Base-by-base conservation (phyloP, 1,140 invertebrate genomes). In the Lepidotrigona ventralis region DNA sequence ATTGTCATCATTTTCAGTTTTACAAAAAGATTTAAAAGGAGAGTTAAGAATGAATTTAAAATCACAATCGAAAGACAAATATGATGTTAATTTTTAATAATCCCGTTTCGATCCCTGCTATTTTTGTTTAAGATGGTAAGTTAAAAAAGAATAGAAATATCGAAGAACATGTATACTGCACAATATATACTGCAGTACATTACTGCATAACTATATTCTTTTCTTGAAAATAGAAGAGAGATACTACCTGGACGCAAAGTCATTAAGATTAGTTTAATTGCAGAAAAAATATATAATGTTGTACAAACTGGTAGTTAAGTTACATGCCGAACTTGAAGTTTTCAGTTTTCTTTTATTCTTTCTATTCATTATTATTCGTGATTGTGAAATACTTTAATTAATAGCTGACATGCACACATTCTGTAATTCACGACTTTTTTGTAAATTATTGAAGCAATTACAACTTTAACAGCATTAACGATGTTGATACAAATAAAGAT, bases 401-500 rank as follows among this genome's bases (percentile, higher is more conserved):
- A 83, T 85, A 87, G 79, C 74, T 68, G 83, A 86, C 79, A 86
- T 90, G 88, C 87, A 91, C 87, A 90, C 84, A 89, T 87, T 81
- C 81, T 87, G 73, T 85, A 90, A 82, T 90, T 85, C 79, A 73
- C 71, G 33, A 68, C 83, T 91, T 91, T 91, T 91, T 91, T 91
- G 84, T 90, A 90, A 90, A 88, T 78, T 87, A 88, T 78, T 87
- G 77, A 87, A 89, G 23, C 79, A 79, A 73, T 73, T 89, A 77
- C 77, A 76, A 89, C 72, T 83, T 83, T 89, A 90, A n/a, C n/a
- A n/a, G 84, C 70, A 63, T 79, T 90, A 88, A 86, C 86, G 84
- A 88, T 88, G 85, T 90, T 88, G 86, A 86, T 85, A 90, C 69
- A 84, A 91, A 91, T 89, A 91, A 89, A 89, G 87, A 86, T 90